Percentiles rank a stretch among this genome's conserved stretches.
phyloP scores from a whole-genome alignment of 2,113 vertebrate genomes.

The Aspiorhynchus laticeps region DNA sequence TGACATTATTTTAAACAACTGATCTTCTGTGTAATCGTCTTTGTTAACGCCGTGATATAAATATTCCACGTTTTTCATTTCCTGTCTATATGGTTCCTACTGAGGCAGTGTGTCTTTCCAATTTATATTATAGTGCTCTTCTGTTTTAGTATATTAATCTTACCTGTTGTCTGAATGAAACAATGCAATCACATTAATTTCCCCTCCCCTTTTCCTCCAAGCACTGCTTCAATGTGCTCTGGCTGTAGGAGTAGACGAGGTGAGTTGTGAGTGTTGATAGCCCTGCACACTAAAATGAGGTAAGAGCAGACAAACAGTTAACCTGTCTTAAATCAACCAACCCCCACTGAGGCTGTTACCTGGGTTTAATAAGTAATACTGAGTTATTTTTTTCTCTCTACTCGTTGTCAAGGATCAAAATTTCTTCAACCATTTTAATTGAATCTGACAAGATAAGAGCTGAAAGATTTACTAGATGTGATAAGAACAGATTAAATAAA shows the following conservation, averaged over 20 bases:
- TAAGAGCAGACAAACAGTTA: slow-evolving; percentile 6
- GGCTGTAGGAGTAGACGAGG: not conserved
- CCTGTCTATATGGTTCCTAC: not conserved
- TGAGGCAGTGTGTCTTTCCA: not conserved
- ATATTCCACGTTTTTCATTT: not conserved
- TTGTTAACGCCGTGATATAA: not conserved
- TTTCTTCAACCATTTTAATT: not conserved
- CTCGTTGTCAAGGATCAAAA: not conserved
- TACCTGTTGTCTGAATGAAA: not conserved
- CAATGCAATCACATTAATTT: not conserved
- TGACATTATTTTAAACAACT: not conserved
- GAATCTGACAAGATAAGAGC: not conserved
- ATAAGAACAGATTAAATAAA: not conserved
- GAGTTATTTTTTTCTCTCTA: not conserved
- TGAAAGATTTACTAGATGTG: not conserved
- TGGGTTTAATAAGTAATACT: not conserved
- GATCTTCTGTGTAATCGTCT: not conserved
- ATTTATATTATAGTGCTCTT: not conserved
- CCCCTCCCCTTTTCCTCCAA: not conserved
- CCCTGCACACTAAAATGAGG: not conserved
- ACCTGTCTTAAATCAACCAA: not conserved
- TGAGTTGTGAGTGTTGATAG: slow-evolving; percentile 11
- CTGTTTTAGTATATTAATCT: slow-evolving; percentile 4
- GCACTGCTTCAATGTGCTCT: too few species aligned
- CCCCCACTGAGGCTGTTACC: not conserved